phyloP scores from a whole-genome alignment of 1,140 invertebrate species.

The Telenomus remus region DNA sequence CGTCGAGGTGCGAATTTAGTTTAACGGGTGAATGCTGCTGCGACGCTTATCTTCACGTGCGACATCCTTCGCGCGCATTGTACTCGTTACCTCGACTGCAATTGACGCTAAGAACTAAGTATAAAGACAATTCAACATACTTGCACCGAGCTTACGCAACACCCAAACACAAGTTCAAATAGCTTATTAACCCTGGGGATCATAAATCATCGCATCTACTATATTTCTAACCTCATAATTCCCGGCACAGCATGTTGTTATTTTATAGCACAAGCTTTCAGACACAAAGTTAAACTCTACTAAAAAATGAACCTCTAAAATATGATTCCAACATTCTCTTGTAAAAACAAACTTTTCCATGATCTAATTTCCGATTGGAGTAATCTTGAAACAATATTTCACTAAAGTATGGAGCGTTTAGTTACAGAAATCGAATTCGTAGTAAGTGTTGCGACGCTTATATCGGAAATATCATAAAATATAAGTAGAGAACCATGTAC shows the following conservation, averaged over 20 bases:
- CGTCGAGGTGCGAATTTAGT: constrained; percentile 57
- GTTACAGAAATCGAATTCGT: no score
- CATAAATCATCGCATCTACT: constrained; percentile 30
- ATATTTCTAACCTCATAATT: constrained; percentile 8
- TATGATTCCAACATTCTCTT: no score
- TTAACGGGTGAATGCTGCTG: constrained; percentile 50
- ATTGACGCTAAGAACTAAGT: constrained; percentile 38
- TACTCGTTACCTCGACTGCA: constrained; percentile 49
- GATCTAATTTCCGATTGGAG: no score
- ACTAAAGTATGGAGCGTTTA: no score
- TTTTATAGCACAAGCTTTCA: not conserved
- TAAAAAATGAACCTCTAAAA: no score
- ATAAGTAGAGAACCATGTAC: constrained; percentile 57
- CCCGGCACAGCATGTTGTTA: not conserved
- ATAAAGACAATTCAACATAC: constrained; percentile 53
- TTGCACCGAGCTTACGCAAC: constrained; percentile 33
- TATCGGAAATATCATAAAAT: constrained; percentile 51
- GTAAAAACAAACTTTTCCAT: no score
- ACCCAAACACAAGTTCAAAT: constrained; percentile 35
- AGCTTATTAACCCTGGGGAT: constrained; percentile 32
- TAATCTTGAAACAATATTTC: no score
- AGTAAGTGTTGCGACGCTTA: constrained; percentile 8
- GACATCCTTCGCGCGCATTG: constrained; percentile 49
- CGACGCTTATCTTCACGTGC: constrained; percentile 43
- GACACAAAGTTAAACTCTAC: not conserved